Evolutionary conservation across 2,797 vertebrate genomes (phyloP).

Genomic region (Galaxias olidus): DNA sequence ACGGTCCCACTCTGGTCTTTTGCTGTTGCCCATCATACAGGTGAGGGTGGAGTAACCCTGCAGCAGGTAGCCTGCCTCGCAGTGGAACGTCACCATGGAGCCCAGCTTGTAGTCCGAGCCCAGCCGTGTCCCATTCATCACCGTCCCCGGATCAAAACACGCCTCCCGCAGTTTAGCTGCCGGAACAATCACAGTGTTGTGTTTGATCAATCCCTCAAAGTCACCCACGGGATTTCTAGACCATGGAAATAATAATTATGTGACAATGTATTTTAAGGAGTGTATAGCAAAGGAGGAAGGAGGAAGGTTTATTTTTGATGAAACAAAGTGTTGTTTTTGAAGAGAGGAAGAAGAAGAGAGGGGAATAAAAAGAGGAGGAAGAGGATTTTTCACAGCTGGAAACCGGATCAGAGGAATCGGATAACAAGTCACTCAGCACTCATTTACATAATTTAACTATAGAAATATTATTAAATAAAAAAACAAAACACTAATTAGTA

Average conservation of each 20-base stretch:
- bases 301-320: background rate
- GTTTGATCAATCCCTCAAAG: conserved; percentile 4
- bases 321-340: background rate
- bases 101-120: conserved; percentile 96
- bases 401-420: background rate
- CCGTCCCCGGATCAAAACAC: conserved; percentile 96
- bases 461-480: background rate
- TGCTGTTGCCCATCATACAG: conserved; percentile 95
- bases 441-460: too few species aligned
- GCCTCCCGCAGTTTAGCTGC: conserved; percentile 96
- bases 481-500: background rate
- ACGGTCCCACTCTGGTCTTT: conserved; percentile 95
- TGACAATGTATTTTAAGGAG: background rate
- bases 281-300: background rate
- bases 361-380: background rate
- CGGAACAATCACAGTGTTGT: conserved; percentile 41
- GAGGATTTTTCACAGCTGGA: background rate
- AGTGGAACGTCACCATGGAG: conserved; percentile 95
- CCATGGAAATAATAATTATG: background rate
- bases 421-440: too few species aligned
- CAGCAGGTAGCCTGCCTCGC: conserved; percentile 94
- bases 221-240: conserved; percentile 1
- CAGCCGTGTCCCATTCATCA: conserved; percentile 96
- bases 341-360: background rate
- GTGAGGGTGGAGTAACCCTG: conserved; percentile 96